phyloP scores from a whole-genome alignment of 1,140 invertebrate genomes.

The Lordiphosa clarofinis region DNA sequence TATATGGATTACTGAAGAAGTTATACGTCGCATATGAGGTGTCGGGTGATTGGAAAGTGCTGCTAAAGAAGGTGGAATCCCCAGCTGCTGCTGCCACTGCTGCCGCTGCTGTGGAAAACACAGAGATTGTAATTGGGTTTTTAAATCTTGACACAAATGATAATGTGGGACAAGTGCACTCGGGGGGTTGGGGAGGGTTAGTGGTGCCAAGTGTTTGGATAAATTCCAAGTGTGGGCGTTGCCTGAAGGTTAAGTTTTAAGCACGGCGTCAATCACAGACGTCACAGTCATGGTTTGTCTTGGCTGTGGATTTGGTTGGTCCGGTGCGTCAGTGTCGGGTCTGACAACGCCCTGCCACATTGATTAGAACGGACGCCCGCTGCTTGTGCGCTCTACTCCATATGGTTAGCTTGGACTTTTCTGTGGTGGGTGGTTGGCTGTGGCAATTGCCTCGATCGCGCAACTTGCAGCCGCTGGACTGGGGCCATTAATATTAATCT shows the following conservation, averaged over 20 bases:
- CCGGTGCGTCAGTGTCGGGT: conserved; percentile 25
- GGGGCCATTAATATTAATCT: conserved; percentile 65
- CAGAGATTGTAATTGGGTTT: conserved; percentile 41
- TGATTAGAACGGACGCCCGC: conserved; percentile 42
- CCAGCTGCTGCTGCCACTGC: conserved; percentile 42
- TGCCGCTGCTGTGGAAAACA: conserved; percentile 34
- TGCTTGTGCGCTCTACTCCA: neutral
- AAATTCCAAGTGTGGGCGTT: conserved; percentile 70
- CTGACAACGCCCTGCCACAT: conserved; percentile 37
- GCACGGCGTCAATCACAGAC: conserved; percentile 52
- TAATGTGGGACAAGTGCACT: conserved; percentile 58
- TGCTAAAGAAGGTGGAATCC: conserved; percentile 59
- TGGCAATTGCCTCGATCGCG: conserved; percentile 25
- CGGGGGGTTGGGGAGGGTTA: conserved; percentile 22
- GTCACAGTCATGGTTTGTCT: conserved; percentile 33
- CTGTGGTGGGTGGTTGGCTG: conserved; percentile 19
- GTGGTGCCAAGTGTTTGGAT: conserved; percentile 44
- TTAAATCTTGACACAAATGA: conserved; percentile 29
- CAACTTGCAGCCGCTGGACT: conserved; percentile 1
- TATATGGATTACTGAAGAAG: conserved; percentile 62
- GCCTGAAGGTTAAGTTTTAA: conserved; percentile 51
- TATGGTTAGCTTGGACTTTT: neutral
- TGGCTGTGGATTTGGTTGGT: conserved; percentile 35
- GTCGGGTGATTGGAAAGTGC: conserved; percentile 64
- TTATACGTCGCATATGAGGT: conserved; percentile 65